Percentiles rank a stretch among this genome's conserved stretches.
phyloP scores from a whole-genome alignment of 2,888 invertebrate species.

The Parnassius smintheus region DNA sequence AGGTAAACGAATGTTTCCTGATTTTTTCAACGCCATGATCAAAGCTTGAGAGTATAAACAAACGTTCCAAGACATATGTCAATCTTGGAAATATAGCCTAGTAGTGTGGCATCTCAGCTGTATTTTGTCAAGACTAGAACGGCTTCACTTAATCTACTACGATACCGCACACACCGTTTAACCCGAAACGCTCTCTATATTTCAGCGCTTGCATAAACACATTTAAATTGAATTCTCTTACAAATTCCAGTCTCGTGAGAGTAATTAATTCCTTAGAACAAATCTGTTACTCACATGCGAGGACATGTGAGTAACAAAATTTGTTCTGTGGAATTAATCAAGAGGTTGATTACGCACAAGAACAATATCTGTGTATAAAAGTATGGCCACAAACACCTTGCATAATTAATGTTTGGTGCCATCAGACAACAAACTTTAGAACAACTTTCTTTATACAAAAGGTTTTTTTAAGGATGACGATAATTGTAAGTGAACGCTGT shows the following conservation, averaged over 20 bases:
- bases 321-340: too few relatives aligned
- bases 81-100: neutral
- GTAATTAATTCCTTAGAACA: constrained; percentile 14
- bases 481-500: too few relatives aligned
- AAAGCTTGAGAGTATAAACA: too few relatives aligned
- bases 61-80: too few relatives aligned
- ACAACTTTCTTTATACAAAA: too few relatives aligned
- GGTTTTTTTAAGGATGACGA: too few relatives aligned
- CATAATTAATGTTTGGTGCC: too few relatives aligned
- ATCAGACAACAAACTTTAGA: too few relatives aligned
- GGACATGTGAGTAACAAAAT: too few relatives aligned
- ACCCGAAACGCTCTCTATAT: constrained; percentile 8
- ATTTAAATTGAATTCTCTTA: constrained; percentile 11
- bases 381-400: too few relatives aligned
- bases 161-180: constrained; percentile 3
- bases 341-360: neutral
- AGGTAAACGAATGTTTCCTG: too few relatives aligned
- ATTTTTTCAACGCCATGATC: too few relatives aligned
- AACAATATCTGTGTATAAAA: neutral
- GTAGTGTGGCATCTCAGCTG: neutral
- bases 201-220: constrained; percentile 18
- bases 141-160: constrained; percentile 5
- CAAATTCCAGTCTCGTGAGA: constrained; percentile 6
- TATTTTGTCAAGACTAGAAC: neutral
- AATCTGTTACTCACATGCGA: neutral